Percentiles rank a stretch among this genome's conserved stretches.
phyloP scores from a whole-genome alignment of 2,113 vertebrate genomes.

The Chrysochloris asiatica region DNA sequence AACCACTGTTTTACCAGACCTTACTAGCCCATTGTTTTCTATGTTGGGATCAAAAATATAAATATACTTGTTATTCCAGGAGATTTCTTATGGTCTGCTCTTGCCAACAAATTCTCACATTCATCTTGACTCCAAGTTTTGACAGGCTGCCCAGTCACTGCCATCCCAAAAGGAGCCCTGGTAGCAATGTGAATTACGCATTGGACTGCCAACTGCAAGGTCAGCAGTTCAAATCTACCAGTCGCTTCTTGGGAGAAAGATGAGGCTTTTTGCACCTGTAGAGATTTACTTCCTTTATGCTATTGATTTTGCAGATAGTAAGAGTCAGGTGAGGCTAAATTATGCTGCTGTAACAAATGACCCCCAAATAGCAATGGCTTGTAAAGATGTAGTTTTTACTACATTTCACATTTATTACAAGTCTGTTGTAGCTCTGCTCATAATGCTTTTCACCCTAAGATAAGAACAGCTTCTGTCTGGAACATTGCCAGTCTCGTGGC shows the following conservation, averaged over 20 bases:
- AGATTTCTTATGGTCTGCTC: background rate
- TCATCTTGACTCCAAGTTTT: background rate
- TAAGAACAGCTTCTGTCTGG: background rate
- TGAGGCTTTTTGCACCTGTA: no score
- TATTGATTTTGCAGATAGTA: background rate
- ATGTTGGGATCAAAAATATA: background rate
- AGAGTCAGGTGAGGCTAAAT: no score
- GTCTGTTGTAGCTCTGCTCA: background rate
- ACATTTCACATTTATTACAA: background rate
- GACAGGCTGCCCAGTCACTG: background rate
- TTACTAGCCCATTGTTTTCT: background rate
- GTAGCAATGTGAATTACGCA: no score
- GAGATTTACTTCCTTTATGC: no score
- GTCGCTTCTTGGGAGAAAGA: no score
- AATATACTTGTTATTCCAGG: background rate
- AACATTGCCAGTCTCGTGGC: background rate
- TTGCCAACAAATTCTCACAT: background rate
- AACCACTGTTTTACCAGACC: background rate
- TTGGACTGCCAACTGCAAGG: no score
- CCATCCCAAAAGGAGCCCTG: background rate
- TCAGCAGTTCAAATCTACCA: no score
- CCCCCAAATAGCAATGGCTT: background rate
- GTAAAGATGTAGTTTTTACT: background rate
- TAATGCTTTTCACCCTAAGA: background rate
- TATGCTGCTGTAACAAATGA: conserved; percentile 1